Conservation (phyloP, 1,140 invertebrate species). For the Hyposmocoma kahamanoa region DNA sequence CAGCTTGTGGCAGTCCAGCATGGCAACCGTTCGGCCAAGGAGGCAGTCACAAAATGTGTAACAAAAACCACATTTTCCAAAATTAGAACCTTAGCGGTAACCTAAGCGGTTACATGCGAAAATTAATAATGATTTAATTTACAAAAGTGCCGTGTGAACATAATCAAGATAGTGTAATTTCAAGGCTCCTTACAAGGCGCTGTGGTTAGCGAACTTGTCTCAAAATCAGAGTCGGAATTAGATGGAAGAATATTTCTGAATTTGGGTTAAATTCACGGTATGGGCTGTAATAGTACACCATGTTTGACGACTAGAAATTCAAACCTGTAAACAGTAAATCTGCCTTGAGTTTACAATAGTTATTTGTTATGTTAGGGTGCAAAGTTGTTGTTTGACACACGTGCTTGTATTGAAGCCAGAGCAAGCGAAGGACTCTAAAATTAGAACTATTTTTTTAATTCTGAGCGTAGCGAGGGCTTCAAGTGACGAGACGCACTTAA, state of each 20-base stretch:
- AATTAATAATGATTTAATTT: too few species aligned
- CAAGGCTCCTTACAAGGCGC: constrained; percentile 45
- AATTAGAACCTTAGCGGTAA: not conserved
- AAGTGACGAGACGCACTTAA: too few species aligned
- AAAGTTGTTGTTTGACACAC: too few species aligned
- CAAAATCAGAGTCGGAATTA: constrained; percentile 37
- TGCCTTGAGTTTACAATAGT: not conserved
- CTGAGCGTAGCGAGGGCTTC: too few species aligned
- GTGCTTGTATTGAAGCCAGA: too few species aligned
- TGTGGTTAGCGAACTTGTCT: constrained; percentile 32
- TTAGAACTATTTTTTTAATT: not conserved
- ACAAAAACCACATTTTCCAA: not conserved
- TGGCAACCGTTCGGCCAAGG: too few species aligned
- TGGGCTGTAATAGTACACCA: constrained; percentile 26
- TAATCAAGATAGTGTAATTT: constrained; percentile 10
- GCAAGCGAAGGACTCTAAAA: too few species aligned
- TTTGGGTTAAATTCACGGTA: constrained; percentile 4
- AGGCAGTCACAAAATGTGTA: not conserved
- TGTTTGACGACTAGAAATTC: constrained; percentile 4
- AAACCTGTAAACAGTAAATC: not conserved
- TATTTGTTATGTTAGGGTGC: not conserved
- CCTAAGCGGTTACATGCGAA: too few species aligned
- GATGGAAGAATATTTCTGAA: constrained; percentile 30
- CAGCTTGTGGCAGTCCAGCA: too few species aligned
- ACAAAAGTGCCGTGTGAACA: not conserved